Evolutionary conservation across 2,113 vertebrate species (phyloP).

Genomic region (Phasianus colchicus): DNA sequence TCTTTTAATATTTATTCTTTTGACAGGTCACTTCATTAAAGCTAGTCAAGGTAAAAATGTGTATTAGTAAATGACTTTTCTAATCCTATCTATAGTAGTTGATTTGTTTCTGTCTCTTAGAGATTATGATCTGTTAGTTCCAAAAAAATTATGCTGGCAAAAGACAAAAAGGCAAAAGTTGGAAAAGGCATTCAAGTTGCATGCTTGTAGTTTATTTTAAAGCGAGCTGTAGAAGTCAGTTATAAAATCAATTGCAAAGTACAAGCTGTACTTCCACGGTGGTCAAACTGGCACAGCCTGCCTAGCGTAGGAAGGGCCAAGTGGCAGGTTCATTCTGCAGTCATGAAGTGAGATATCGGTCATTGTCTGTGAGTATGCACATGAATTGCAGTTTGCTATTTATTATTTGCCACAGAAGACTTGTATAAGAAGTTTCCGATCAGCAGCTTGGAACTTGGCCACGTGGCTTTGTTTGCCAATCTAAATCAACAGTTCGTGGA

Average conservation of each 20-base stretch:
- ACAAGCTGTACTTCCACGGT: constrained; percentile 4
- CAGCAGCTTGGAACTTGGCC: not conserved
- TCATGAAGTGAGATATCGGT: not conserved
- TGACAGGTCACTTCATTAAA: constrained; percentile 2
- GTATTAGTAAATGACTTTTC: constrained; percentile 8
- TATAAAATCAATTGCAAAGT: not conserved
- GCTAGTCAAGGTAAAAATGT: not conserved
- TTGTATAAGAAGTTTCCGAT: not conserved
- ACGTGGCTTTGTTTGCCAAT: not conserved
- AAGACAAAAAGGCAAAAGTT: not conserved
- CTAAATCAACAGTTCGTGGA: not conserved
- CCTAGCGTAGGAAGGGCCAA: not conserved
- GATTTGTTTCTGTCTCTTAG: not conserved
- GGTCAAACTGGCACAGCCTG: not conserved
- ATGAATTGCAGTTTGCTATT: not conserved
- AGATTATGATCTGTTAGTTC: not conserved
- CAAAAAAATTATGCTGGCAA: not conserved
- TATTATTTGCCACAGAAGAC: not conserved
- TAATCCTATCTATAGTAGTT: not conserved
- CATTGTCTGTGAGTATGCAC: rapidly evolving
- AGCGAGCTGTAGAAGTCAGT: not conserved
- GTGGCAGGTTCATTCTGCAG: not conserved
- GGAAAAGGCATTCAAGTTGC: not conserved
- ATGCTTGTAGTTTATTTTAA: not conserved
- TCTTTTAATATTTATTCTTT: constrained; percentile 22